Conservation (phyloP, 2,888 invertebrate species). For the Caradrina kadenii region DNA sequence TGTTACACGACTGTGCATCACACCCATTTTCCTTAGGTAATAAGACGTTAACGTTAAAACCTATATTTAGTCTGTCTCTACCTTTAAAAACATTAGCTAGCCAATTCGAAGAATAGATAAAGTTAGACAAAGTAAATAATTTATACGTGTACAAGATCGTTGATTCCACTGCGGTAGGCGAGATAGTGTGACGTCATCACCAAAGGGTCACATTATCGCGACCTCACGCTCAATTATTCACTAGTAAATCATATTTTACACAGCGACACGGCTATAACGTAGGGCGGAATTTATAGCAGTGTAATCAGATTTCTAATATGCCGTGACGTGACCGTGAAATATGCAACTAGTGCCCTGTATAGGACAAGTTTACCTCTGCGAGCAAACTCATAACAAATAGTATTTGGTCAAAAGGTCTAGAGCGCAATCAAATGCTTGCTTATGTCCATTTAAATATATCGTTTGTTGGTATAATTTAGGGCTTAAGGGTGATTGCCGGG, state of each 20-base stretch:
- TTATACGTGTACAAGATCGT: not conserved
- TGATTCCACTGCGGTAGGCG: conserved; percentile 13
- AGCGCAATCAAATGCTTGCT: no score
- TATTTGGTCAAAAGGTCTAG: no score
- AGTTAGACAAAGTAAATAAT: conserved; percentile 20
- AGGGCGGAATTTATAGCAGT: conserved; percentile 10
- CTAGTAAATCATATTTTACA: conserved; percentile 52
- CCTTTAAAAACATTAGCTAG: conserved; percentile 1
- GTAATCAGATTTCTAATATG: conserved; percentile 5
- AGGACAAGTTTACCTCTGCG: not conserved
- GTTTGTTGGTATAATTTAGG: no score
- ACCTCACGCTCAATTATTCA: conserved; percentile 53
- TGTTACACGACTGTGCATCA: no score
- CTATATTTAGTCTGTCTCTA: no score
- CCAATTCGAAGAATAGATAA: conserved; percentile 16
- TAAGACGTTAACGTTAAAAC: no score
- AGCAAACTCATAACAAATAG: not conserved
- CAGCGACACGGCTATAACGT: conserved; percentile 17
- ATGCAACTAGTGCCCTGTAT: no score
- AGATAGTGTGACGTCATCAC: conserved; percentile 46
- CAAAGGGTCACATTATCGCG: conserved; percentile 57
- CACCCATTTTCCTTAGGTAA: not conserved
- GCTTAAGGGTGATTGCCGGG: no score
- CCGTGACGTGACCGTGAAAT: not conserved
- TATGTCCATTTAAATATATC: no score